Percentiles rank a stretch among this genome's conserved stretches.
Evolutionary conservation across 2,113 vertebrate species (phyloP).

Genomic region (Onychostoma macrolepis): DNA sequence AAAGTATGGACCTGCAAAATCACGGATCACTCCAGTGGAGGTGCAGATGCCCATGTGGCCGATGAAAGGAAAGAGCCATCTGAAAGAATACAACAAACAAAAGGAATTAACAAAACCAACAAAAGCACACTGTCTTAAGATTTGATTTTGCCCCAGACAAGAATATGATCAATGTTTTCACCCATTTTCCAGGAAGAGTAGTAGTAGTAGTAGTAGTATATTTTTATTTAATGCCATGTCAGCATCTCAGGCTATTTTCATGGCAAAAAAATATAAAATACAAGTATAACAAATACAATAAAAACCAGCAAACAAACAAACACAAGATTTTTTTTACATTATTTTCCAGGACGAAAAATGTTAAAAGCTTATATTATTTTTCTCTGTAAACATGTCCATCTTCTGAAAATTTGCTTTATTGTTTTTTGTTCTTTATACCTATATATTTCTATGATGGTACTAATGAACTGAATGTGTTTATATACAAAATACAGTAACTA

Average conservation of each 20-base stretch:
- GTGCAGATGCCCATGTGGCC: conserved; percentile 99
- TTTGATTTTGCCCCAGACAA: background rate
- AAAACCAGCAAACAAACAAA: too few relatives aligned
- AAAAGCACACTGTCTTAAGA: too few relatives aligned
- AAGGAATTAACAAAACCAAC: too few relatives aligned
- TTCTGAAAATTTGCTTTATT: background rate
- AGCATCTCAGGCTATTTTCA: too few relatives aligned
- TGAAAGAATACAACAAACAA: conserved; percentile 58
- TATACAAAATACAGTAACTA: too few relatives aligned
- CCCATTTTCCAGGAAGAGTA: background rate
- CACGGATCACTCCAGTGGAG: conserved; percentile 89
- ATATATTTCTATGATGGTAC: background rate
- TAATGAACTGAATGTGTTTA: too few relatives aligned
- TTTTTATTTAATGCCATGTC: too few relatives aligned
- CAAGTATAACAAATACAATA: too few relatives aligned
- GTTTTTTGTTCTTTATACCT: background rate
- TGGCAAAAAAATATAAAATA: too few relatives aligned
- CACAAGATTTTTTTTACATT: too few relatives aligned
- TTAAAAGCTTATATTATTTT: background rate
- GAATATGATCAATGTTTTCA: background rate
- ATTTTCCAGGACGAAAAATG: background rate
- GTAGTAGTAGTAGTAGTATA: too few relatives aligned
- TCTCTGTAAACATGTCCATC: too few relatives aligned
- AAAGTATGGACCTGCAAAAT: conserved; percentile 96
- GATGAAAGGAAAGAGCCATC: conserved; percentile 95